phyloP scores from a whole-genome alignment of 35 echinoderm and acorn worm species.

The Hemicentrotus pulcherrimus region DNA sequence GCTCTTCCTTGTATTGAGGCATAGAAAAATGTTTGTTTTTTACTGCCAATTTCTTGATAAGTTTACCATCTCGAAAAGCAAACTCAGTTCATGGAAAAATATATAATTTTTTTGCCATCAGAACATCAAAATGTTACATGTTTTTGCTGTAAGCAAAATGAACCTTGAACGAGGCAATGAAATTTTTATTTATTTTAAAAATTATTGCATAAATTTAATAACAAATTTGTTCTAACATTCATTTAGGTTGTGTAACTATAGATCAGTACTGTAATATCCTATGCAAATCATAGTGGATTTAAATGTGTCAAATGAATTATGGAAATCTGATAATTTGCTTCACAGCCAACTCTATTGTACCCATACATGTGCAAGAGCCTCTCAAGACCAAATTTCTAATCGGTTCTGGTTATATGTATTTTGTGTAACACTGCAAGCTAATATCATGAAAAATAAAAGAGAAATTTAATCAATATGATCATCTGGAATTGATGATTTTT shows the following conservation, averaged over 20 bases:
- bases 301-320: background rate
- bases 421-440: background rate
- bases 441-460: background rate
- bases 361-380: background rate
- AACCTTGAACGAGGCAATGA: too few relatives aligned
- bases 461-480: background rate
- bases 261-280: background rate
- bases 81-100: background rate
- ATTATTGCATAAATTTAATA: too few relatives aligned
- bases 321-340: background rate
- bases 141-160: too few relatives aligned
- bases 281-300: background rate
- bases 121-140: background rate
- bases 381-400: background rate
- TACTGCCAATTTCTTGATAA: background rate
- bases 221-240: too few relatives aligned
- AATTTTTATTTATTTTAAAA: too few relatives aligned
- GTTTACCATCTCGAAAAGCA: background rate
- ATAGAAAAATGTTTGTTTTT: background rate
- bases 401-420: background rate
- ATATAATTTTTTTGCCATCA: background rate
- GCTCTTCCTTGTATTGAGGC: background rate
- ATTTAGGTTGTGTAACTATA: background rate
- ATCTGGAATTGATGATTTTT: background rate
- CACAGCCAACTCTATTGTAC: slow-evolving; percentile 5